phyloP scores from a whole-genome alignment of 1,140 invertebrate genomes.

The Heliconius hewitsoni region DNA sequence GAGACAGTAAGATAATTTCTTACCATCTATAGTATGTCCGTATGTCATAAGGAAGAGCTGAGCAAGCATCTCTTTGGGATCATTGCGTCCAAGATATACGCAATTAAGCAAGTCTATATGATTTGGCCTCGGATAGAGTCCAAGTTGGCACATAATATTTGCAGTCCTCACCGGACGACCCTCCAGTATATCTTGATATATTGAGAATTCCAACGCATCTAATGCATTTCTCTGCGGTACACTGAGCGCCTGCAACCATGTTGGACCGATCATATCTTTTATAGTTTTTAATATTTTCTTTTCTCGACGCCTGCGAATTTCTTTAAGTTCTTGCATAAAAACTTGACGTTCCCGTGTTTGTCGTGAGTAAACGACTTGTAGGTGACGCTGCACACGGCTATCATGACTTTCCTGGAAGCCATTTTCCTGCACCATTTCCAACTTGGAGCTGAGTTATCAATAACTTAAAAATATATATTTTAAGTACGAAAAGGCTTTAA shows the following conservation, averaged over 20 bases:
- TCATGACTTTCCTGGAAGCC: constrained; percentile 51
- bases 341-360: constrained; percentile 59
- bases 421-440: constrained; percentile 44
- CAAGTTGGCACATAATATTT: constrained; percentile 53
- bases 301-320: constrained; percentile 48
- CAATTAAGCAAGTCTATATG: constrained; percentile 59
- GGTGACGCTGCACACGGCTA: constrained; percentile 43
- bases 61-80: constrained; percentile 67
- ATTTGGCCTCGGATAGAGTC: constrained; percentile 59
- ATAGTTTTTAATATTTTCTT: constrained; percentile 48
- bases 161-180: constrained; percentile 57
- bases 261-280: constrained; percentile 57
- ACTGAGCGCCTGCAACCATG: constrained; percentile 70
- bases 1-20: constrained; percentile 52
- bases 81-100: constrained; percentile 56
- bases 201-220: constrained; percentile 56
- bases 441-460: not conserved
- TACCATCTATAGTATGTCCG: constrained; percentile 60
- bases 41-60: constrained; percentile 59
- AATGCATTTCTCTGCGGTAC: constrained; percentile 59
- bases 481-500: constrained; percentile 40
- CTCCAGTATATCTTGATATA: constrained; percentile 71
- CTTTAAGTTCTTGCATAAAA: constrained; percentile 69
- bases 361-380: constrained; percentile 56
- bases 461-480: constrained; percentile 7